Evolutionary conservation across 2,888 invertebrate genomes (phyloP), one percentile per base, ranked within the genome.

Genomic region (Euspilapteryx auroguttella): DNA sequence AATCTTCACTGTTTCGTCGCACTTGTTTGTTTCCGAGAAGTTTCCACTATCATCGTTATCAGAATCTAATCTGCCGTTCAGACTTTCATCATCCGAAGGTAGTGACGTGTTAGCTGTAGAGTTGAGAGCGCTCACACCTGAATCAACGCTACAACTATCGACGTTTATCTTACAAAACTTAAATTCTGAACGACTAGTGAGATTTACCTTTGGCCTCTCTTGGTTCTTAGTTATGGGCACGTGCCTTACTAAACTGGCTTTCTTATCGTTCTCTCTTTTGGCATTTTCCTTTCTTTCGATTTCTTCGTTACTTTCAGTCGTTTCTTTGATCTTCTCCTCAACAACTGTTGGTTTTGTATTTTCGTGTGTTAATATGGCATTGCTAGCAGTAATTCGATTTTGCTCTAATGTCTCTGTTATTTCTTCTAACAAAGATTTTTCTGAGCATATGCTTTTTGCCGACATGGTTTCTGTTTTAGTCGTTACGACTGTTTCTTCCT

Each of bases 391-490:
- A 36, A 81, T 79, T 45, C 82, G 78, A 37, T 82, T 79, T 40
- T 83, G 81, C 48, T 85, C 83, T 34, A 86, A 61, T 2, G 86
- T 86, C 53, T 86, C 86, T 1, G 84, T 83, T 45, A 86, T 86
- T 63, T 86, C 86, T 49, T 86, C 86, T 5, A 86, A 53, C 33
- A 86, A 55, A 0, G 86, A 83, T 46, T 86, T 86, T 44, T 86
- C 86, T 44, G 80, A 68, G 41, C 63, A 69, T 40, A 65, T 59
- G 26, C 50, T 34, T 32, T 29, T 57, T 37, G 51, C 52, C 29
- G 55, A 47, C 20, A 54, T 44, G 38, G 49, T 56, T 32, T 55
- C 50, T 33, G 50, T 62, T 36, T 66, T 66, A 21, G 71, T 56
- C 34, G 61, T 64, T 23, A 71, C 56, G 21, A 68, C 59, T 2